Conservation (phyloP, 2,113 vertebrate species). For the Budorcas taxicolor region DNA sequence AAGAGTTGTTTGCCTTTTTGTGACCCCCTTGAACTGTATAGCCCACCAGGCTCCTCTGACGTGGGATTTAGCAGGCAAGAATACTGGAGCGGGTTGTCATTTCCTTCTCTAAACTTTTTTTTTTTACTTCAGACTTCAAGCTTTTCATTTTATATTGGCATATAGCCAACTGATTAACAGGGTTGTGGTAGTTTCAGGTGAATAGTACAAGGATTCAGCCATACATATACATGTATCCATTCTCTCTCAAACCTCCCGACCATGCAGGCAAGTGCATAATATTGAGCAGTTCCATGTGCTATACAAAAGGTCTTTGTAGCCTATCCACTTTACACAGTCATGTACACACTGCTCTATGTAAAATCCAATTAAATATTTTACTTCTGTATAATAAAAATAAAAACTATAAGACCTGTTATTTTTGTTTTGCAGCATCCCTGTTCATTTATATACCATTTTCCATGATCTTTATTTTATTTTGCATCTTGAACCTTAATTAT, state of each 20-base stretch:
- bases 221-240: neutral
- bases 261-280: neutral
- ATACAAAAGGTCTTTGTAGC: neutral
- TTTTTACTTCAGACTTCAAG: neutral
- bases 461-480: neutral
- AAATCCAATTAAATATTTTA: neutral
- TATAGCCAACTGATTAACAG: neutral
- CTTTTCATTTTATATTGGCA: neutral
- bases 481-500: neutral
- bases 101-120: neutral
- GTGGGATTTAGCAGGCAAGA: neutral
- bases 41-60: neutral
- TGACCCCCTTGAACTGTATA: neutral
- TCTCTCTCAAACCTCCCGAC: neutral
- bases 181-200: neutral
- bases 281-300: neutral
- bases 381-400: neutral
- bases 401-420: neutral
- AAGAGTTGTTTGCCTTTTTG: neutral
- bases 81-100: neutral
- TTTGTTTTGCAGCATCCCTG: neutral
- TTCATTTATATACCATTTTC: neutral
- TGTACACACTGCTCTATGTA: neutral
- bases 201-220: neutral
- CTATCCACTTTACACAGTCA: neutral